These are phyloP conservation scores for Perdita meconis DNA, from an alignment of 2,888 invertebrate genomes.

Conservation along the genomic window DNA sequence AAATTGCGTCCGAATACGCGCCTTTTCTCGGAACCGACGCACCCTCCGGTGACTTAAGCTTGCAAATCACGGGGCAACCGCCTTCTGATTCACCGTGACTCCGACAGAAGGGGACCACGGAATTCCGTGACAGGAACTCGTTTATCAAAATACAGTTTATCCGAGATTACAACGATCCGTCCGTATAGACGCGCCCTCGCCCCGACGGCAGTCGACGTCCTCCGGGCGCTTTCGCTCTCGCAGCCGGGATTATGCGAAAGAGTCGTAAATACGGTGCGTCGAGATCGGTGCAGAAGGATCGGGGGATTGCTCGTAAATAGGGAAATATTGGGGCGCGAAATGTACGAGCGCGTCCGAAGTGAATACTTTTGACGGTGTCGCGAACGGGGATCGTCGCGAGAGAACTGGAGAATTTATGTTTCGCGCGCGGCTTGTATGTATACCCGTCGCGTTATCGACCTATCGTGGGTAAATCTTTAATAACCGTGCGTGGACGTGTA, in stretches of 20 bases:
- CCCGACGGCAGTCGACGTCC: constrained; percentile 7
- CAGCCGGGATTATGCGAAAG: constrained; percentile 56
- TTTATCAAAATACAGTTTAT: constrained; percentile 64
- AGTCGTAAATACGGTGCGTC: constrained; percentile 58
- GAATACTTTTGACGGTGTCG: constrained; percentile 46
- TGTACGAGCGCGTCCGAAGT: constrained; percentile 33
- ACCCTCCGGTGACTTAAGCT: too few species aligned
- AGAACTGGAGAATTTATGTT: constrained; percentile 43
- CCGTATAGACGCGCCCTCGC: constrained; percentile 29
- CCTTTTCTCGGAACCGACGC: too few species aligned
- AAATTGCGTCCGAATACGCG: too few species aligned
- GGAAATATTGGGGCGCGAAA: constrained; percentile 48
- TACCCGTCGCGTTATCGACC: constrained; percentile 37
- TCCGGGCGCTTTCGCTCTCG: constrained; percentile 7
- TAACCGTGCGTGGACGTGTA: constrained; percentile 22
- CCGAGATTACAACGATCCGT: constrained; percentile 63
- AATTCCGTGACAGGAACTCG: constrained; percentile 41
- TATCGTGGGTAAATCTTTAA: constrained; percentile 33
- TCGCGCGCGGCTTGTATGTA: constrained; percentile 3
- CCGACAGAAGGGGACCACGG: constrained; percentile 17
- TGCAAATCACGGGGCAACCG: too few species aligned
- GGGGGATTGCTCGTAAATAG: constrained; percentile 53
- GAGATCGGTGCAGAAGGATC: constrained; percentile 42
- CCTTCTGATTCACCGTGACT: too few species aligned
- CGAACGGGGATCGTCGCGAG: constrained; percentile 30